Percentiles rank a stretch among this genome's conserved stretches.
These are phyloP conservation scores for Cheilosia urbana DNA, from an alignment of 2,888 invertebrate genomes.

Conservation along the genomic window DNA sequence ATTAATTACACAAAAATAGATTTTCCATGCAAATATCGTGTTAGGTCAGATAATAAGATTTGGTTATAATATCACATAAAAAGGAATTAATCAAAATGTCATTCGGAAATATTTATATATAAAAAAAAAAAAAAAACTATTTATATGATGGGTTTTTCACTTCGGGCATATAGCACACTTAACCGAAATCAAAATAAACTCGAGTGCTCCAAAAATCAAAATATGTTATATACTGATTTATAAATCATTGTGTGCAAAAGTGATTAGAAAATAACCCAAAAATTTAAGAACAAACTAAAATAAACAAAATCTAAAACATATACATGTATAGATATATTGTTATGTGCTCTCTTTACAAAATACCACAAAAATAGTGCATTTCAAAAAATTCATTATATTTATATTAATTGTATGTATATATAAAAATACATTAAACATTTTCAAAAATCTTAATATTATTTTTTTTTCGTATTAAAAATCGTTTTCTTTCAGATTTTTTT, in stretches of 20 bases:
- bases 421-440: constrained; percentile 61
- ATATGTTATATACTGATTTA: constrained; percentile 27
- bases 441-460: constrained; percentile 35
- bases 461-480: constrained; percentile 44
- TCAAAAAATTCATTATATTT: constrained; percentile 57
- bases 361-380: constrained; percentile 76
- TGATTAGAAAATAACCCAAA: constrained; percentile 12
- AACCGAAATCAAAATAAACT: background rate
- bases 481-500: constrained; percentile 36
- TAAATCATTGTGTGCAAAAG: constrained; percentile 57
- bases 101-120: constrained; percentile 40
- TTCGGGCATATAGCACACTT: constrained; percentile 71
- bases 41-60: constrained; percentile 33
- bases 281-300: constrained; percentile 13
- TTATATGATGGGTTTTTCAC: constrained; percentile 26
- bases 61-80: constrained; percentile 35
- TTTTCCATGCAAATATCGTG: constrained; percentile 63
- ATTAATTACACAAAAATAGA: constrained; percentile 49
- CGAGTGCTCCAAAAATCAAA: constrained; percentile 70
- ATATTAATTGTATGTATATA: constrained; percentile 34
- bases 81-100: constrained; percentile 15
- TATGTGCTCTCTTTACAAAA: constrained; percentile 75
- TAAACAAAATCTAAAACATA: constrained; percentile 49
- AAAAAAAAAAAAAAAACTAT: constrained; percentile 42
- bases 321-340: constrained; percentile 58